Evolutionary conservation across 2,888 invertebrate species (phyloP).

Genomic region (Athalia circularis): DNA sequence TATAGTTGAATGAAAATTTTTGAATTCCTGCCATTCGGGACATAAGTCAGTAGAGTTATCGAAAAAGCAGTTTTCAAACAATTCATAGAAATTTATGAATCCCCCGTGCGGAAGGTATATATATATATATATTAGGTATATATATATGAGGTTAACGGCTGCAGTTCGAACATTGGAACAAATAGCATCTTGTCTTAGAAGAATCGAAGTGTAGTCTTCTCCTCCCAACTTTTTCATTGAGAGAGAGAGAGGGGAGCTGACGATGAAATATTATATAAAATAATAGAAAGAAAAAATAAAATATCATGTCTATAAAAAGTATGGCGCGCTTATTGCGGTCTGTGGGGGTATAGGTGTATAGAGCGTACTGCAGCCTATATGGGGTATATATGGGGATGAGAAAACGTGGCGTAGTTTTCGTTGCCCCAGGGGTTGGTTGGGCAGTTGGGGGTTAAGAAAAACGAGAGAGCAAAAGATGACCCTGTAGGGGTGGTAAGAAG

Average conservation of each 20-base stretch:
- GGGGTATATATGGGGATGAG: not conserved
- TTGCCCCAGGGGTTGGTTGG: slow-evolving; percentile 33
- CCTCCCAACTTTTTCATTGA: slow-evolving; percentile 11
- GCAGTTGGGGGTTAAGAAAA: slow-evolving; percentile 16
- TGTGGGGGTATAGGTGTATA: too few relatives aligned
- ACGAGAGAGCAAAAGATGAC: not conserved
- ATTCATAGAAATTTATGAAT: slow-evolving; percentile 33
- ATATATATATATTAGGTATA: too few relatives aligned
- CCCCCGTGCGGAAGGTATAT: slow-evolving; percentile 16
- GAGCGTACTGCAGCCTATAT: too few relatives aligned
- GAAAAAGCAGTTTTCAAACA: slow-evolving; percentile 13
- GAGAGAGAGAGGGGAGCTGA: not conserved
- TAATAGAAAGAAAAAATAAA: slow-evolving; percentile 53
- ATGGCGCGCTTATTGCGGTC: slow-evolving; percentile 35
- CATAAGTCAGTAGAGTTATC: not conserved
- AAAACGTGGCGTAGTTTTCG: slow-evolving; percentile 12
- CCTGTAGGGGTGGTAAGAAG: slow-evolving; percentile 27
- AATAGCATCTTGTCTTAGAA: slow-evolving; percentile 27
- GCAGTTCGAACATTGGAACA: slow-evolving; percentile 10
- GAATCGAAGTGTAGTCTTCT: not conserved
- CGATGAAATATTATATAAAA: slow-evolving; percentile 51
- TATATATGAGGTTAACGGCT: slow-evolving; percentile 20
- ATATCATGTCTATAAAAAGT: slow-evolving; percentile 48
- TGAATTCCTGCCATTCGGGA: too few relatives aligned
- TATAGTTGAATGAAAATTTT: too few relatives aligned